These are phyloP conservation scores for Distichodus sexfasciatus DNA, from an alignment of 2,797 vertebrate genomes.

Conservation along the genomic window DNA sequence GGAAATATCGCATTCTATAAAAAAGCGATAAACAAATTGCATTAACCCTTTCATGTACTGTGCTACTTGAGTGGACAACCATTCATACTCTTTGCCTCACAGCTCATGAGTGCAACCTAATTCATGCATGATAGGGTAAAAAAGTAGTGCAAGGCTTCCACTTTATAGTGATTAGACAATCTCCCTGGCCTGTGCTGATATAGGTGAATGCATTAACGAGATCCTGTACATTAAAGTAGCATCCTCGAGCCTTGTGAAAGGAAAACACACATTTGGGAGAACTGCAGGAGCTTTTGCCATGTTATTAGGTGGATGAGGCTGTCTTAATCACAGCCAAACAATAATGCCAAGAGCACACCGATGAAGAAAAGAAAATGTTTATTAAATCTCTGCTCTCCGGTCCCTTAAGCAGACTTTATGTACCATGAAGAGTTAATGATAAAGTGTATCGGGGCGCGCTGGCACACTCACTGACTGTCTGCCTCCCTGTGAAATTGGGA, in stretches of 20 bases:
- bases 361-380: slow-evolving; percentile 13
- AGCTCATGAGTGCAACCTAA: too few species aligned
- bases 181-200: slow-evolving; percentile 1
- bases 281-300: slow-evolving; percentile 1
- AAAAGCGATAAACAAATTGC: slow-evolving; percentile 1
- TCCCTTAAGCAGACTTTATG: slow-evolving; percentile 30
- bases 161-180: slow-evolving; percentile 15
- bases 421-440: slow-evolving; percentile 35
- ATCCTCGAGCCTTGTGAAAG: neutral
- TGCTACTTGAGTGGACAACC: too few species aligned
- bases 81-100: too few species aligned
- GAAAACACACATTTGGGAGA: neutral
- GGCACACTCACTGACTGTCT: slow-evolving; percentile 36
- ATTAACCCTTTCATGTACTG: too few species aligned
- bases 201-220: slow-evolving; percentile 5
- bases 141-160: too few species aligned
- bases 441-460: slow-evolving; percentile 14
- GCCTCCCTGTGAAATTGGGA: slow-evolving; percentile 48
- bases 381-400: slow-evolving; percentile 22
- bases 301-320: neutral
- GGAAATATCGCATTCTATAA: neutral
- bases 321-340: neutral
- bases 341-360: neutral
- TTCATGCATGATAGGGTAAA: too few species aligned
- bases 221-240: slow-evolving; percentile 3